Evolutionary conservation across 2,888 invertebrate genomes (phyloP).

Genomic region (Mimas tiliae): DNA sequence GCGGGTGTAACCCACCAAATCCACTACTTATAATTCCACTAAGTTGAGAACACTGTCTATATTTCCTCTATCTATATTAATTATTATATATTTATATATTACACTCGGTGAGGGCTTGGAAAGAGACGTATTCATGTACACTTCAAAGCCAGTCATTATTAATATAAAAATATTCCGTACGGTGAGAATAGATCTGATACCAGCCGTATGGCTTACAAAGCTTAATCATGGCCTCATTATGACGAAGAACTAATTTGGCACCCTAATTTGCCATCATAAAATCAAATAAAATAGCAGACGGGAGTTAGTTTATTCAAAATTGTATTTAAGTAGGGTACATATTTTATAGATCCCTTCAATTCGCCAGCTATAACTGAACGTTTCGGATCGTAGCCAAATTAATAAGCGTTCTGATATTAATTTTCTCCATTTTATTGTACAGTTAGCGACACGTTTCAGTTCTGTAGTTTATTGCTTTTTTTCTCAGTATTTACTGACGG

Average conservation of each 20-base stretch:
- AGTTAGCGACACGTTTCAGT: constrained; percentile 22
- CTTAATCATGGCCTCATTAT: too few relatives aligned
- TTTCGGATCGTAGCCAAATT: constrained; percentile 16
- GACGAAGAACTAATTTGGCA: too few relatives aligned
- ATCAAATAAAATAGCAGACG: neutral
- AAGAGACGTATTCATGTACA: too few relatives aligned
- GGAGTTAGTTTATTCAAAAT: neutral
- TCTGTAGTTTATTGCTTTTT: constrained; percentile 22
- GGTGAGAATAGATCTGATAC: too few relatives aligned
- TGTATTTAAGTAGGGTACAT: constrained; percentile 3
- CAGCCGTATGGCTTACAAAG: neutral
- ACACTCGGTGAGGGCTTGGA: too few relatives aligned
- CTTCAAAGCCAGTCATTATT: too few relatives aligned
- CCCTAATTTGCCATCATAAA: neutral
- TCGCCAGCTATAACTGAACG: constrained; percentile 8
- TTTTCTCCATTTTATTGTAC: constrained; percentile 21
- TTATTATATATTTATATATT: too few relatives aligned
- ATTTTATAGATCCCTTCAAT: constrained; percentile 5
- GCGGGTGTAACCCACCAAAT: too few relatives aligned
- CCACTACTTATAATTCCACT: too few relatives aligned
- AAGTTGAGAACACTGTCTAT: too few relatives aligned
- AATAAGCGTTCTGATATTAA: constrained; percentile 13
- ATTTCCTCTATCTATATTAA: too few relatives aligned
- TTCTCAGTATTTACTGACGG: constrained; percentile 21
- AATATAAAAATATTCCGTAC: too few relatives aligned